Base-by-base conservation (phyloP, 2,888 invertebrate species). In the Drosophila anceps region DNA sequence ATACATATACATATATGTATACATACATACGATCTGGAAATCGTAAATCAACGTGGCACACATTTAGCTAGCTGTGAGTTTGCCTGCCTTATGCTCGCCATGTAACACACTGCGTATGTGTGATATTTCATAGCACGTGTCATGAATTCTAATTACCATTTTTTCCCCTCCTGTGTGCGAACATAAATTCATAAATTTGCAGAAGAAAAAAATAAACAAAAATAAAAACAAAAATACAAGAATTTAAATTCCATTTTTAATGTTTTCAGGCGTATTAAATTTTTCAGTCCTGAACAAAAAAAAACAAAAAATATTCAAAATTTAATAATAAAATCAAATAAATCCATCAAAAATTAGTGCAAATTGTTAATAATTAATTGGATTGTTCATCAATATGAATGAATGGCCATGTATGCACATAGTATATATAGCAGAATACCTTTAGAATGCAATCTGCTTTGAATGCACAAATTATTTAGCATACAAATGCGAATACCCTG, bases 111-210 rank as follows among this genome's bases (percentile, higher is more conserved):
- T 88, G 82, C 89, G 82, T 88, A 87, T 86, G 89, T 82, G 84
- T 87, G 82, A 84, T 84, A 85, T 85, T 89, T 90, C 86, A 85
- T 73, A 83, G 84, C 54, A 79, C 90, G 90, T 90, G 90, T 84
- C 87, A 82, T 88, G 88, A 88, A 90, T 88, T 88, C 90, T 88
- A 88, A 88, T 88, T 90, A 90, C 90, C 79, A 82, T 84, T 80
- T 82, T 65, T 62, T 29, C 13, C 15, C 37, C 24, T 35, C 10
- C 12, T 70, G 77, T 79, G 74, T 73, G 72, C 59, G 35, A 68
- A 71, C 65, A 79, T 69, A 76, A 81, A 81, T 82, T 84, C 84
- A 82, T 81, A 85, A 88, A 85, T 88, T 79, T 77, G 61, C 65
- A 62, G 29, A 61, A 35, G 13, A n/a, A n/a, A 33, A 73, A n/a